Percentiles rank a stretch among this genome's conserved stretches.
Evolutionary conservation across 2,113 vertebrate species (phyloP).

Genomic region (Coptodon rendalli): DNA sequence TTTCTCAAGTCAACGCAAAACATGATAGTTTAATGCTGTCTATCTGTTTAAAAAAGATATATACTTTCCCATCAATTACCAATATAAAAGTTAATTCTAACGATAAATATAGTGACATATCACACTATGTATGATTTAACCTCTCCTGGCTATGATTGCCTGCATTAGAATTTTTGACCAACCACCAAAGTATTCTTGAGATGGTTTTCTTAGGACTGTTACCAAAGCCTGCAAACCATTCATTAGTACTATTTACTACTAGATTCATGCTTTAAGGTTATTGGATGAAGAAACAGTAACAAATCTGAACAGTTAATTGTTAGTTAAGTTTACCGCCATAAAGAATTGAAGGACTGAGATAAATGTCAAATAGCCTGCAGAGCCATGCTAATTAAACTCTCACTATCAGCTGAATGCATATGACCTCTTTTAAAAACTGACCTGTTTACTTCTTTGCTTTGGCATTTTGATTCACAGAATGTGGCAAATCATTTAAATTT

Average conservation of each 20-base stretch:
- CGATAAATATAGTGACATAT: neutral
- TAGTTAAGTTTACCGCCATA: neutral
- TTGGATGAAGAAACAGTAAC: neutral
- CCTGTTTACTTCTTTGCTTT: neutral
- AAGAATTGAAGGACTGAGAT: neutral
- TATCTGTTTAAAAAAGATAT: neutral
- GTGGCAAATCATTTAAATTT: neutral
- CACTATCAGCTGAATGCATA: neutral
- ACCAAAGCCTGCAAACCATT: neutral
- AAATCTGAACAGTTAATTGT: neutral
- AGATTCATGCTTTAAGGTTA: neutral
- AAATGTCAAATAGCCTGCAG: neutral
- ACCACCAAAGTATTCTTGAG: neutral
- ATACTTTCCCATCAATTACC: neutral
- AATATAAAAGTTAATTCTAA: neutral
- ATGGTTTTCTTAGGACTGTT: neutral
- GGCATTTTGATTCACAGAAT: neutral
- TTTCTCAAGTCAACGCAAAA: neutral
- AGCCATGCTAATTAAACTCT: neutral
- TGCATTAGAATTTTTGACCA: neutral
- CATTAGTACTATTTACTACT: neutral
- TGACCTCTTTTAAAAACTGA: neutral
- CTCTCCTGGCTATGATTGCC: neutral
- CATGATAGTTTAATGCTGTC: neutral
- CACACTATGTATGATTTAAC: neutral